Base-by-base conservation (phyloP, 2,888 invertebrate species). In the Carpatolechia fugitivella region DNA sequence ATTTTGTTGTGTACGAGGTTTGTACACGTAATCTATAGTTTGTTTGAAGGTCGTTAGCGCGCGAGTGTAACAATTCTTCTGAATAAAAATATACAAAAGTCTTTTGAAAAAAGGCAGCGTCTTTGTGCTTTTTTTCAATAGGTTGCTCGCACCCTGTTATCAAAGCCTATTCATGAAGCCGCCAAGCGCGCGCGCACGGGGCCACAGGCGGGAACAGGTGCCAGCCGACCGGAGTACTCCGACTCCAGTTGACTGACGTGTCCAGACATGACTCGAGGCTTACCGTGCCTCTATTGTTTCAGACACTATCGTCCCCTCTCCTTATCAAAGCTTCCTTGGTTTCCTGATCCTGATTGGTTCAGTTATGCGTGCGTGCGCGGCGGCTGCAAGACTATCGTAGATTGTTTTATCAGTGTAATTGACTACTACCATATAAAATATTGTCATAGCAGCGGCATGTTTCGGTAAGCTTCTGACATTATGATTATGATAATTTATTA, bases 11-110 rank as follows among this genome's bases (percentile, higher is more conserved):
- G 3, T 24, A 24, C 24, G 6, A 24, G 24, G 24, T 24, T 24
- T 24, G 24, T 13, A 31, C 49, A 49, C 24, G 6, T 5, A 8
- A 13, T 24, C 13, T 7, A 24, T 7, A 24, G 8, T 38, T 29
- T 5, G 44, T 11, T 20, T 44, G 44, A 44, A 44, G 44, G 44
- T 44, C 44, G 44, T 44, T 44, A 35, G 49, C 20, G 47, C n/a
- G 33, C 35, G 20, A 33, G 33, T n/a, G n/a, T 35, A 49, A 49
- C 31, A 16, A 16, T 16, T 47, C 47, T 30, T 11, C n/a, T 11
- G 11, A 38, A 38, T 14, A 38, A 38, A n/a, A n/a, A 38, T 38
- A 13, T 24, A 24, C 24, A 24, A 24, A 24, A 24, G 24, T 3
- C 24, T 6, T 24, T 24, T 6, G 24, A 6, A 24, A 3, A 24